phyloP scores from a whole-genome alignment of 2,888 invertebrate species.

The Athalia cordata region DNA sequence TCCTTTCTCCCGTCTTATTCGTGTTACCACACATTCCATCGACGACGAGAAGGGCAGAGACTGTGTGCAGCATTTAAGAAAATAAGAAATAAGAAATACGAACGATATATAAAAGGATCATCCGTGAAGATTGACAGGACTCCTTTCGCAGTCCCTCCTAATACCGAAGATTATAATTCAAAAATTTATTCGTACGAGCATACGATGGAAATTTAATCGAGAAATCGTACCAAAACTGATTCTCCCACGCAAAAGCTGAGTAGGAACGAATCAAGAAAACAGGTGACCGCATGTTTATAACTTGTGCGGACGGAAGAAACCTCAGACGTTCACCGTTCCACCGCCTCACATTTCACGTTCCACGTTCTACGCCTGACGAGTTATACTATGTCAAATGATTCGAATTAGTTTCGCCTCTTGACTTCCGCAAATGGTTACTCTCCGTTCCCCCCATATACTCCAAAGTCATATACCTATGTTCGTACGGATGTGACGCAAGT shows the following conservation, averaged over 20 bases:
- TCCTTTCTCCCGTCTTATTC: constrained; percentile 15
- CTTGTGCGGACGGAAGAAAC: no score
- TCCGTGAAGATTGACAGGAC: neutral
- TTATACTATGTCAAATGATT: neutral
- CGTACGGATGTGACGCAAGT: neutral
- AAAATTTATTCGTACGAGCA: no score
- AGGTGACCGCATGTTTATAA: no score
- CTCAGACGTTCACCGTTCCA: no score
- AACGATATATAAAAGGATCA: constrained; percentile 8
- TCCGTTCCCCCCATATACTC: no score
- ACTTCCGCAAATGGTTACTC: no score
- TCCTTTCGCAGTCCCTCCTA: neutral
- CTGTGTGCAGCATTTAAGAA: neutral
- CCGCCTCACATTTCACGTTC: no score
- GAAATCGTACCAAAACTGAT: no score
- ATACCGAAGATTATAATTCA: neutral
- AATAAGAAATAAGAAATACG: neutral
- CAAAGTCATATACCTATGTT: no score
- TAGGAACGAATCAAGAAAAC: no score
- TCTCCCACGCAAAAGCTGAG: no score
- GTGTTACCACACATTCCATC: constrained; percentile 46
- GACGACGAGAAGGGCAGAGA: constrained; percentile 22
- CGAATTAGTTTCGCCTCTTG: neutral
- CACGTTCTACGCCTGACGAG: neutral
- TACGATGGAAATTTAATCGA: no score